These are phyloP conservation scores for Capricornis sumatraensis DNA, from an alignment of 2,113 vertebrate species.

Conservation along the genomic window DNA sequence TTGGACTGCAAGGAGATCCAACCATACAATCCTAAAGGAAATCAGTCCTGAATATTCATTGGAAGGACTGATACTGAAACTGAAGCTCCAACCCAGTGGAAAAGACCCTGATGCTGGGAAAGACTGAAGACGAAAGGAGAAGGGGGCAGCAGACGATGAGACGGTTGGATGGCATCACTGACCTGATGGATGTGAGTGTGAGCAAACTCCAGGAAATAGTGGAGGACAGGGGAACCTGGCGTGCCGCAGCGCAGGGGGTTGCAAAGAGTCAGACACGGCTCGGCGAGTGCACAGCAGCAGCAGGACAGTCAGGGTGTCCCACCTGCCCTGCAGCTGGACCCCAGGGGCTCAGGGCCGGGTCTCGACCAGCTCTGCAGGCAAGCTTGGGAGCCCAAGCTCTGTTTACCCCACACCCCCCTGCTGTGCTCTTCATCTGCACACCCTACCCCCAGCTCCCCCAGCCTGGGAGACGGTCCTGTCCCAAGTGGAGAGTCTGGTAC, in stretches of 20 bases:
- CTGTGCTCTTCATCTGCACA: neutral
- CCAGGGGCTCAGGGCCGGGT: neutral
- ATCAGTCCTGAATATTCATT: neutral
- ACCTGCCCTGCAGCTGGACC: neutral
- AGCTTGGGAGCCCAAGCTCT: neutral
- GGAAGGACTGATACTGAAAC: neutral
- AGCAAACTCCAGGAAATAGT: neutral
- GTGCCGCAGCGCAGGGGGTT: rapidly evolving
- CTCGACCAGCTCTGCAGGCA: neutral
- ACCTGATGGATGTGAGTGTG: neutral
- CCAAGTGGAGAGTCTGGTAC: neutral
- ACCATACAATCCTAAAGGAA: neutral
- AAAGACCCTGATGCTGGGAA: neutral
- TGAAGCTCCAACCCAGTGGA: neutral
- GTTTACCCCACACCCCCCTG: neutral
- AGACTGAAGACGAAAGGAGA: neutral
- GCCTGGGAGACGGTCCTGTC: neutral
- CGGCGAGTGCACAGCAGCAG: neutral
- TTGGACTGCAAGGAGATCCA: neutral
- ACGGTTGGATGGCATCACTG: neutral
- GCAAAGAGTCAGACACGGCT: neutral
- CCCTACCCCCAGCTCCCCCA: rapidly evolving
- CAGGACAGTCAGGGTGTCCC: neutral
- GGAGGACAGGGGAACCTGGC: neutral
- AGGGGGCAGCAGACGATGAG: too few relatives aligned